Evolutionary conservation across 2,113 vertebrate species (phyloP), one percentile per base, ranked within the genome.

Genomic region (Hiodon tergisus): DNA sequence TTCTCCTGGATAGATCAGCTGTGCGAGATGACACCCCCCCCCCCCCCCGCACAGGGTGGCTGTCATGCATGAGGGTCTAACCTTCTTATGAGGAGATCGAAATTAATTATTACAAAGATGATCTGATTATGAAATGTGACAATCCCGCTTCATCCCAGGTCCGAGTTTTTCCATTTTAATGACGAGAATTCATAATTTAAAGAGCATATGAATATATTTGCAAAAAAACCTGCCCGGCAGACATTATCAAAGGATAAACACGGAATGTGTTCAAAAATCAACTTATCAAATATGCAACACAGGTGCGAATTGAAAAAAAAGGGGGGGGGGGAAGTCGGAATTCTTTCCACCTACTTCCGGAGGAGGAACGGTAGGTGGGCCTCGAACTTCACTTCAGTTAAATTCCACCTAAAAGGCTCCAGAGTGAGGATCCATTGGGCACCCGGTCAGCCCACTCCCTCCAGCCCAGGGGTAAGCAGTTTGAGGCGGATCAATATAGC

Each of bases 1-100:
- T 81, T 76, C 70, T 79, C 76, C 57, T 58, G 4, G 47, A 53
- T 57, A 80, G 71, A 76, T 79, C 79, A 79, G 77, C 80, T 17
- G 67, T 76, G 80, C 82, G 80, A 80, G 77, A 81, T 80, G 76
- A 85, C 80, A 85, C 80, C 84, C 81, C 83, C 81, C 79, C 83
- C 81, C 79, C 81, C 69, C 50, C 69, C 81, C 80, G 75, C 67
- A 76, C 72, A 81, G 77, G 71, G 80, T 76, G 70, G 80, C 73
- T 69, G 69, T 81, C 67, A 57, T 77, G 67, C 65, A 79, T 78
- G 79, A 81, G 66, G 80, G 77, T 77, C 77, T 83, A 76, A 72
- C 80, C 77, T 75, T 83, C 76, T 78, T 83, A 77, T 80, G 79
- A 81, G 70, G 68, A 79, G 78, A 72, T 77, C 79, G 71, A 85